Percentiles rank a stretch among this genome's conserved stretches.
Evolutionary conservation across 2,797 vertebrate genomes (phyloP).

Genomic region (Columba guinea): DNA sequence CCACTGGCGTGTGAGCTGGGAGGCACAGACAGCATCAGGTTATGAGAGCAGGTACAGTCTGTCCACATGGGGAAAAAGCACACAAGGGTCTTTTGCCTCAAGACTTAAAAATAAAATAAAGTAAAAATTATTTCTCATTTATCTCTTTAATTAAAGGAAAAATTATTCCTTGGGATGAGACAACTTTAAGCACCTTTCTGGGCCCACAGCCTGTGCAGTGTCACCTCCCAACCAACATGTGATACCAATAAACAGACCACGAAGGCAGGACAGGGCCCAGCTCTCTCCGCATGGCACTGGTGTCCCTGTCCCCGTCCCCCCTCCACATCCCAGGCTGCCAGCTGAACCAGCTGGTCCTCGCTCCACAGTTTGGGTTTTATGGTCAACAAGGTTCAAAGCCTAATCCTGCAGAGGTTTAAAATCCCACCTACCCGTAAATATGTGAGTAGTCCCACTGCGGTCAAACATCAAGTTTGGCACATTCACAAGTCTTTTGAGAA

Average conservation of each 20-base stretch:
- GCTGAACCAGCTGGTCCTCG: background rate
- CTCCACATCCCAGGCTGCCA: background rate
- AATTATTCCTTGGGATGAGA: background rate
- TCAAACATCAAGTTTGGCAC: background rate
- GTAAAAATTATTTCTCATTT: background rate
- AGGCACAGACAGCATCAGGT: background rate
- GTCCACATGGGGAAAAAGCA: background rate
- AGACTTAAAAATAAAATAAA: background rate
- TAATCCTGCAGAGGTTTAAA: background rate
- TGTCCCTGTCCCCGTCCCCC: background rate
- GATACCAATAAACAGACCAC: rapidly evolving
- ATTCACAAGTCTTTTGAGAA: background rate
- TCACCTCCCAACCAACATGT: background rate
- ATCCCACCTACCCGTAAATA: rapidly evolving
- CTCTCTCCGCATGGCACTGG: background rate
- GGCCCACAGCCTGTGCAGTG: background rate
- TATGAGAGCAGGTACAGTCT: background rate
- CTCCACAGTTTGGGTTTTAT: background rate
- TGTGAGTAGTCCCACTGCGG: background rate
- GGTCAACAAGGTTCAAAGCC: background rate
- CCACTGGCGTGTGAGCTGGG: background rate
- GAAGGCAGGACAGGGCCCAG: background rate
- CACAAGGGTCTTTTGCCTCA: background rate
- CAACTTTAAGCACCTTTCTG: background rate
- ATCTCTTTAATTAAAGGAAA: background rate